Evolutionary conservation across 2,113 vertebrate genomes (phyloP).

Genomic region (Callopanchax toddi): DNA sequence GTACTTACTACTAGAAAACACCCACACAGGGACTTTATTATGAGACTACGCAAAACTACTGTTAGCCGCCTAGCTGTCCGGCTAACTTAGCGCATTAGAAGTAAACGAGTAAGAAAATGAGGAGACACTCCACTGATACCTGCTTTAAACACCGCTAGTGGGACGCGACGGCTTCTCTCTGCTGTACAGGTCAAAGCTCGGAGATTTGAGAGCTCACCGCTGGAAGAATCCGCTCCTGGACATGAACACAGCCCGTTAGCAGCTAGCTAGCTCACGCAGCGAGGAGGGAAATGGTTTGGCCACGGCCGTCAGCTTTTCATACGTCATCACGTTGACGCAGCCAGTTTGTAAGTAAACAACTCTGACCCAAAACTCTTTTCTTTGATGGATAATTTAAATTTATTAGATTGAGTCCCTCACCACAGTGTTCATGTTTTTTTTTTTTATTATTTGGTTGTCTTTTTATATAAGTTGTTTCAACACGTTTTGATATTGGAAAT

Average conservation of each 20-base stretch:
- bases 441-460: too few species aligned
- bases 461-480: too few species aligned
- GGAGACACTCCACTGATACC: neutral
- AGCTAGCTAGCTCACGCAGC: slow-evolving; percentile 45
- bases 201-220: neutral
- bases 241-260: neutral
- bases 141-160: rapidly evolving
- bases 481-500: too few species aligned
- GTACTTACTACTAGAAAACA: too few species aligned
- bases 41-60: slow-evolving; percentile 20
- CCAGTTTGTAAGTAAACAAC: neutral
- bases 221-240: neutral
- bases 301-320: slow-evolving; percentile 9
- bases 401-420: too few species aligned
- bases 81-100: slow-evolving; percentile 47
- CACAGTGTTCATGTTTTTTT: too few species aligned
- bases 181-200: rapidly evolving
- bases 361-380: too few species aligned
- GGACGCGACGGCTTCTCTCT: neutral
- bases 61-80: slow-evolving; percentile 17
- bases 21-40: neutral
- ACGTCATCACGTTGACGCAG: slow-evolving; percentile 16
- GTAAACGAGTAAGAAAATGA: neutral
- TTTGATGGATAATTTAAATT: too few species aligned
- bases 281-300: slow-evolving; percentile 65